Evolutionary conservation across 2,888 invertebrate genomes (phyloP).

Genomic region (Tanytarsus gracilentus): DNA sequence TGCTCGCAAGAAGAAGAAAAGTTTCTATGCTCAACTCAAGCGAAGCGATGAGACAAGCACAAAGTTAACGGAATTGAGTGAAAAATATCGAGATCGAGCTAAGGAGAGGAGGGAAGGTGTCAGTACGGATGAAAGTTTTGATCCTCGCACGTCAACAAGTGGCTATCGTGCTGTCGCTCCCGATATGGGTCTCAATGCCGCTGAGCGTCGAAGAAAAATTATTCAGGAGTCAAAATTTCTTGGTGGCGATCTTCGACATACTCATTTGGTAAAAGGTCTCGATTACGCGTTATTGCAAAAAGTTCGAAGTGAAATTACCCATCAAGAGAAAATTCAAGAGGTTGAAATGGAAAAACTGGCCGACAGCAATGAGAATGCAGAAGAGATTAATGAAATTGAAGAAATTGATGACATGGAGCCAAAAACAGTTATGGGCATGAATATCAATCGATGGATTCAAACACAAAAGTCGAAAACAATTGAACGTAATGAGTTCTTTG

Average conservation of each 20-base stretch:
- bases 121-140: constrained; percentile 70
- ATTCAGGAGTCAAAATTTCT: constrained; percentile 99
- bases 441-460: constrained; percentile 48
- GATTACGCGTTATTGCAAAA: constrained; percentile 89
- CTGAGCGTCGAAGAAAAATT: constrained; percentile 86
- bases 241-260: constrained; percentile 99
- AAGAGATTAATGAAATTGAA: constrained; percentile 38
- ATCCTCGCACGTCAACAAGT: constrained; percentile 69
- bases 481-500: constrained; percentile 81
- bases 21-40: constrained; percentile 84
- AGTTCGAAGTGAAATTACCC: constrained; percentile 78
- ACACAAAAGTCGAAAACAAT: constrained; percentile 53
- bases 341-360: constrained; percentile 31
- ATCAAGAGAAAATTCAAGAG: constrained; percentile 36
- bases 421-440: constrained; percentile 70
- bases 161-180: constrained; percentile 83
- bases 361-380: constrained; percentile 48
- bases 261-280: constrained; percentile 97
- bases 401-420: constrained; percentile 67
- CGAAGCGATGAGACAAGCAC: constrained; percentile 83
- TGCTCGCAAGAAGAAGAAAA: constrained; percentile 84
- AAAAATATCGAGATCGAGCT: constrained; percentile 87
- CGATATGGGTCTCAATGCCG: constrained; percentile 86
- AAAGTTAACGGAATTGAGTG: constrained; percentile 85
- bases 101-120: constrained; percentile 81